A percentile compares a stretch with the other conserved stretches of the same genome.
These are phyloP conservation scores for Fratercula arctica DNA, from an alignment of 2,797 vertebrate genomes.

Conservation along the genomic window DNA sequence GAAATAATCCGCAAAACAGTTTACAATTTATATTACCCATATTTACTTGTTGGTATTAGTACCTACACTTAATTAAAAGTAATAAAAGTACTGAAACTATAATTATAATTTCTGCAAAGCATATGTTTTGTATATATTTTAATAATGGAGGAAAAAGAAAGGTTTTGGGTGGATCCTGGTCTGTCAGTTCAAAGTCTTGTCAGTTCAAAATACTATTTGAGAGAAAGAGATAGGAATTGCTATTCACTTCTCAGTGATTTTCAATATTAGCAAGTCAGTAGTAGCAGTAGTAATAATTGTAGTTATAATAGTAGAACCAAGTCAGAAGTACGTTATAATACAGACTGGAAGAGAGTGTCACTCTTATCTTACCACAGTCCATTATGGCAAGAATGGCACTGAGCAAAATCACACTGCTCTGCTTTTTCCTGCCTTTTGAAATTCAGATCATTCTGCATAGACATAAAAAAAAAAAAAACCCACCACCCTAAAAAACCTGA, in stretches of 20 bases:
- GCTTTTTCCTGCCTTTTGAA: background rate
- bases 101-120: background rate
- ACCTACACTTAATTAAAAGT: background rate
- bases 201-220: background rate
- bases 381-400: too few species aligned
- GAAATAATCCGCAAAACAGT: background rate
- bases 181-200: background rate
- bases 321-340: background rate
- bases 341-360: background rate
- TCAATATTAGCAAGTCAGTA: background rate
- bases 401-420: background rate
- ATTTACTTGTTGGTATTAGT: background rate
- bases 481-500: background rate
- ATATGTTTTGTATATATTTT: background rate
- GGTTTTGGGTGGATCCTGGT: background rate
- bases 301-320: background rate
- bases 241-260: background rate
- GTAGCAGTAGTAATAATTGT: background rate
- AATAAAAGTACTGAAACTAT: background rate
- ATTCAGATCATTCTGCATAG: background rate
- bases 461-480: too few species aligned
- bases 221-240: background rate
- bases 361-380: background rate
- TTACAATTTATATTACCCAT: background rate
- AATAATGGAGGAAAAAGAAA: background rate